Conservation (phyloP, 2,888 invertebrate genomes). For the Minunthozetes semirufus region DNA sequence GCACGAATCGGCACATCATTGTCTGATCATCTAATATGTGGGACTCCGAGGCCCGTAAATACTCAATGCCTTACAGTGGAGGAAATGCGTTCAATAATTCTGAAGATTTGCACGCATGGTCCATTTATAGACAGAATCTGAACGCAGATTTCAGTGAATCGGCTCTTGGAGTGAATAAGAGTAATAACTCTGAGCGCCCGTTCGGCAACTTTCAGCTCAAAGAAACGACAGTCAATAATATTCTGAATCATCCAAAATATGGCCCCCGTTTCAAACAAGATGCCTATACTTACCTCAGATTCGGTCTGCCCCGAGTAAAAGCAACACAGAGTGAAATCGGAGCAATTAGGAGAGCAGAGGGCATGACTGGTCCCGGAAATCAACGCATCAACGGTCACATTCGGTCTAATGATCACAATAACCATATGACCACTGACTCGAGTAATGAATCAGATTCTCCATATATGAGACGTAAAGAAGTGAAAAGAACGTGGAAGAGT, state of each 20-base stretch:
- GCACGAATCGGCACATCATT: background rate
- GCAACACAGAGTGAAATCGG: slow-evolving; percentile 20
- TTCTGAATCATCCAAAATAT: slow-evolving; percentile 74
- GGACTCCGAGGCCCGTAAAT: slow-evolving; percentile 35
- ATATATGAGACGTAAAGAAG: slow-evolving; percentile 22
- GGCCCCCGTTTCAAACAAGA: slow-evolving; percentile 67
- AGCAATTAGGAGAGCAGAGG: slow-evolving; percentile 1
- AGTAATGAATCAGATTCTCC: slow-evolving; percentile 20
- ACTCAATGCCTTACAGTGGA: slow-evolving; percentile 25
- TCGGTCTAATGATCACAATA: background rate
- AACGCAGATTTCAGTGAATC: slow-evolving; percentile 93
- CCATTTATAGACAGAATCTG: slow-evolving; percentile 78
- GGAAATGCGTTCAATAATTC: slow-evolving; percentile 40
- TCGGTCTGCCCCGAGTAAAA: slow-evolving; percentile 68
- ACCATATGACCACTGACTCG: slow-evolving; percentile 6
- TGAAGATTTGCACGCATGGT: slow-evolving; percentile 92
- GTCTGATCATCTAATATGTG: slow-evolving; percentile 22
- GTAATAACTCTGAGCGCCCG: slow-evolving; percentile 33
- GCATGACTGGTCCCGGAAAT: slow-evolving; percentile 7
- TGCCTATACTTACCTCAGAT: slow-evolving; percentile 88
- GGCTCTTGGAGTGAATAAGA: slow-evolving; percentile 60
- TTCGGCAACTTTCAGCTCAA: slow-evolving; percentile 81
- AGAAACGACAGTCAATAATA: slow-evolving; percentile 87
- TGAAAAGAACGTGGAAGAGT: slow-evolving; percentile 34
- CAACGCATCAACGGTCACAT: background rate